These are phyloP conservation scores for Macrochelys suwanniensis DNA, from an alignment of 2,797 vertebrate species.

Conservation along the genomic window DNA sequence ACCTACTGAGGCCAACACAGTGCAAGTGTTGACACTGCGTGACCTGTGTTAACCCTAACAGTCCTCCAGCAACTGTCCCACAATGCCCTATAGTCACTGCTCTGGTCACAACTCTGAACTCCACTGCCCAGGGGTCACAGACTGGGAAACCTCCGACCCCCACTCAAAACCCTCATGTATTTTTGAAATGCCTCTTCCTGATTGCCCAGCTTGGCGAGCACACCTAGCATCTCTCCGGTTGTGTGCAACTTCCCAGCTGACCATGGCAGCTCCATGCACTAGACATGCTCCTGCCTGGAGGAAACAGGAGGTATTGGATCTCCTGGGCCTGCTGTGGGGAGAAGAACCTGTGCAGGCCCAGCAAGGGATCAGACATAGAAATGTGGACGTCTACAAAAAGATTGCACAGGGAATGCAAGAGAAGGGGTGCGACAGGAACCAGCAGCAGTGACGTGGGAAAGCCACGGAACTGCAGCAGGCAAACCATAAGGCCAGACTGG, in stretches of 20 bases:
- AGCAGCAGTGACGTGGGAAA: too few relatives aligned
- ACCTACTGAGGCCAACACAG: not conserved
- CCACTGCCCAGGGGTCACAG: not conserved
- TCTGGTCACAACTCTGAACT: not conserved
- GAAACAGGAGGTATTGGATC: not conserved
- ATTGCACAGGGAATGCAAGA: too few relatives aligned
- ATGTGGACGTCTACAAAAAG: too few relatives aligned
- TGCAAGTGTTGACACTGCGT: not conserved
- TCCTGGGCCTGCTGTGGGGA: not conserved
- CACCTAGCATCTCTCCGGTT: not conserved
- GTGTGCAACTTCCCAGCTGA: not conserved
- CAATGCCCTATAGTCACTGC: not conserved
- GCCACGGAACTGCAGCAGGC: too few relatives aligned
- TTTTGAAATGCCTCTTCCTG: not conserved
- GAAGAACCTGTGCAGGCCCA: not conserved
- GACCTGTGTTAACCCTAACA: not conserved
- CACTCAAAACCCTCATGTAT: not conserved
- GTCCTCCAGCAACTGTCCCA: not conserved
- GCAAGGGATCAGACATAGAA: not conserved
- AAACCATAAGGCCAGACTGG: too few relatives aligned
- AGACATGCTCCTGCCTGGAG: not conserved
- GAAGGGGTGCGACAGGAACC: too few relatives aligned
- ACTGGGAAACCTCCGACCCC: not conserved
- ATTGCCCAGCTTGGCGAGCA: not conserved
- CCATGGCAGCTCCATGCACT: not conserved